Evolutionary conservation across 2,888 invertebrate species (phyloP).

Genomic region (Tachina grossa): DNA sequence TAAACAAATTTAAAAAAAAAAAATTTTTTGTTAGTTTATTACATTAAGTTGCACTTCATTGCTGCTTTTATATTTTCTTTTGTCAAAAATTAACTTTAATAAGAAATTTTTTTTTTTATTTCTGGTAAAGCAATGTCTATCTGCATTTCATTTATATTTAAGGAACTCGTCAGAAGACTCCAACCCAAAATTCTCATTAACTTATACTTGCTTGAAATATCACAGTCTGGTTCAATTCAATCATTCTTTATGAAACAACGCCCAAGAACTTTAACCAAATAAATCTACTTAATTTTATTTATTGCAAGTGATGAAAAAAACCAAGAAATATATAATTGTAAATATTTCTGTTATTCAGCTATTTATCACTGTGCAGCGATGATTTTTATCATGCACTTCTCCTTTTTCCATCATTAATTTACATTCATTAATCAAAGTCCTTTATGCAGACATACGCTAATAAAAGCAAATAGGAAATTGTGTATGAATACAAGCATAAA

Average conservation of each 20-base stretch:
- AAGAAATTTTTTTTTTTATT: no score
- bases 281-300: conserved; percentile 24
- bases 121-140: no score
- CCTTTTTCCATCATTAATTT: conserved; percentile 54
- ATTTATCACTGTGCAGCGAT: conserved; percentile 19
- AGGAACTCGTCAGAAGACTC: no score
- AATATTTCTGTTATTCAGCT: conserved; percentile 8
- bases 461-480: no score
- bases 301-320: conserved; percentile 37
- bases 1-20: no score
- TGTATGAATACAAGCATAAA: background rate
- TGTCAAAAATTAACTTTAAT: no score
- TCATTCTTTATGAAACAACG: conserved; percentile 1
- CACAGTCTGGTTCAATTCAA: conserved; percentile 17
- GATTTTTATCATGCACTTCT: conserved; percentile 44
- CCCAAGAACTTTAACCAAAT: background rate
- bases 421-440: conserved; percentile 59
- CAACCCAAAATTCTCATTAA: no score
- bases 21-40: no score
- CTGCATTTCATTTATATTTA: no score
- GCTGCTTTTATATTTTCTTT: no score
- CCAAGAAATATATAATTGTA: background rate
- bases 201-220: background rate
- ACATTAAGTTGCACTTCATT: no score
- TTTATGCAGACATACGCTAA: background rate